Evolutionary conservation across 2,888 invertebrate species (phyloP), one percentile per base, ranked within the genome.

Genomic region (Biston betularia): DNA sequence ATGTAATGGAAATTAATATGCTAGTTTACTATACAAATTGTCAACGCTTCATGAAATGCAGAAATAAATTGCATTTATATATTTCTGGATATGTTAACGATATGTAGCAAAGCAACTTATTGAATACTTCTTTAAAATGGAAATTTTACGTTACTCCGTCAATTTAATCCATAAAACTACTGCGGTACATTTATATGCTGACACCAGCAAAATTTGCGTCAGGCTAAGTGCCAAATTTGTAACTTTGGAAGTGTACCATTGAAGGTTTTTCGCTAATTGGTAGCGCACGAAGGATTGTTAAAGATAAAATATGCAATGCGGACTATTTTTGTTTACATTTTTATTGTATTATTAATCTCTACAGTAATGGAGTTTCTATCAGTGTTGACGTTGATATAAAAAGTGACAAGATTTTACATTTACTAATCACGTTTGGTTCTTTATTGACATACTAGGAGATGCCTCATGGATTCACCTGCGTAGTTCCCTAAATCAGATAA

Each of bases 161-260:
- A 89, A 89, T 90, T 72, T 89, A 89, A 86, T 85, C 84, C 84
- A 83, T 79, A 86, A 85, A 89, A 90, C 89, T 90, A 88, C 89
- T 88, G 88, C 88, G 79, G 85, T 84, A 86, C 89, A 84, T 87
- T 89, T 89, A 92, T 92, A 89, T 89, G 89, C 88, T 89, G 92
- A 90, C 88, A 89, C 84, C 83, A 84, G 79, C 88, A 87, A 88
- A 92, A 92, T 93, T 92, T 92, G 88, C 89, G 91, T 92, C 92
- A 91, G 92, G 90, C 91, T 89, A 90, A 92, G 92, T 92, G 93
- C 93, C 93, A 93, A 93, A 93, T 92, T 93, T 93, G 90, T 90
- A 90, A 90, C 90, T 89, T 89, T 86, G 89, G 85, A 73, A 88
- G 63, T 63, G 58, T 86, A 87, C 84, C 86, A 87, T 83, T 83